These are phyloP conservation scores for Falco concolor DNA, from an alignment of 2,797 vertebrate species.

Conservation along the genomic window DNA sequence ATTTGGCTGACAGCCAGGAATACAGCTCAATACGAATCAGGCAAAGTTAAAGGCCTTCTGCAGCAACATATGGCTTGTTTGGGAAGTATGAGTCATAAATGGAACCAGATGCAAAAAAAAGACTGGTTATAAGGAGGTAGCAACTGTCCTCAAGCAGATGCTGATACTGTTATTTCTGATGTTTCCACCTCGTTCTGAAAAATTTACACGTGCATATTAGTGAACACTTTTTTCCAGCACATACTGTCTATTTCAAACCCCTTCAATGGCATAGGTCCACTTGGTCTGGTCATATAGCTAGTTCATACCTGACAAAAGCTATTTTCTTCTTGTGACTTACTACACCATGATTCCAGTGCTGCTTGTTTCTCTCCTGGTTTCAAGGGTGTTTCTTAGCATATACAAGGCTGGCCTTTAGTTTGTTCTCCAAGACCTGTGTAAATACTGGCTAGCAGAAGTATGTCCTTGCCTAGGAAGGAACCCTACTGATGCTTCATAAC, in stretches of 20 bases:
- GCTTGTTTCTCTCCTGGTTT: not conserved
- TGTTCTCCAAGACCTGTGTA: not conserved
- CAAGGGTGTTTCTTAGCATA: not conserved
- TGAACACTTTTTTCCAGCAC: not conserved
- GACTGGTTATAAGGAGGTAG: constrained; percentile 40
- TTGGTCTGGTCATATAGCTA: not conserved
- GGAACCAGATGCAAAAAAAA: constrained; percentile 73
- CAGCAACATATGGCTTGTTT: constrained; percentile 69
- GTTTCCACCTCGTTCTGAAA: constrained; percentile 16
- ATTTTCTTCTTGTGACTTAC: not conserved
- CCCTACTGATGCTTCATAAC: not conserved
- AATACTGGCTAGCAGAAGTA: not conserved
- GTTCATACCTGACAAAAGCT: not conserved
- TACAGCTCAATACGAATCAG: constrained; percentile 58
- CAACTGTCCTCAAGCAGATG: constrained; percentile 57
- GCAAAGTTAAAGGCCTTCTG: constrained; percentile 67
- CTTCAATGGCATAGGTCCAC: not conserved
- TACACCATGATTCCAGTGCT: not conserved
- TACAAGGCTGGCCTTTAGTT: not conserved
- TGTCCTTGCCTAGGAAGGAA: not conserved
- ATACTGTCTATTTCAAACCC: not conserved
- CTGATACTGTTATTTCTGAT: constrained; percentile 51
- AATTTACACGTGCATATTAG: not conserved
- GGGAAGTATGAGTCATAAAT: constrained; percentile 76
- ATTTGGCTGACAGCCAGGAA: constrained; percentile 59